These are phyloP conservation scores for Vimba vimba DNA, from an alignment of 2,113 vertebrate genomes.

Conservation along the genomic window DNA sequence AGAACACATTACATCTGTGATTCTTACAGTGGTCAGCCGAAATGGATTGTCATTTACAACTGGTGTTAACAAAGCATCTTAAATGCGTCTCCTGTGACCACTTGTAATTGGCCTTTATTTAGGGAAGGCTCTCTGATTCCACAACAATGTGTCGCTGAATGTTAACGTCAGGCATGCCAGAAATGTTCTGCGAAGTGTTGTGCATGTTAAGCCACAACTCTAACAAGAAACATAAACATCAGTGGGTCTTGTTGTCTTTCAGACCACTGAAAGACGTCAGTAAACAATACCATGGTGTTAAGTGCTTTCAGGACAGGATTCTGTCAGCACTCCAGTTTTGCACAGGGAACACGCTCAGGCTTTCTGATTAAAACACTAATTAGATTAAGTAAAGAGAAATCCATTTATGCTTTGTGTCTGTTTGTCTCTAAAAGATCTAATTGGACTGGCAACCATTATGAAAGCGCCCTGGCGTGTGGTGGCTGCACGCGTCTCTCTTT, in stretches of 20 bases:
- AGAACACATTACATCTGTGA: neutral
- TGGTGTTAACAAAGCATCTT: neutral
- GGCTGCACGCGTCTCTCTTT: slow-evolving; percentile 14
- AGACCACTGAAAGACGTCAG: slow-evolving; percentile 63
- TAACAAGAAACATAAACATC: slow-evolving; percentile 62
- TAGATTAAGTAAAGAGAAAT: neutral
- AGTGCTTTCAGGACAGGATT: slow-evolving; percentile 62
- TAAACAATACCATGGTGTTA: slow-evolving; percentile 60
- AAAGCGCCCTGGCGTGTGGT: slow-evolving; percentile 1
- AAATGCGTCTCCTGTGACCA: neutral
- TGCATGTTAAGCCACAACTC: slow-evolving; percentile 28
- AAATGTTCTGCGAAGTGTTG: slow-evolving; percentile 15
- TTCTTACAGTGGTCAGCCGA: neutral
- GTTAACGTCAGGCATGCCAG: neutral
- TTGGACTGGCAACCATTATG: slow-evolving; percentile 1
- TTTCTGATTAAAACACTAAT: slow-evolving; percentile 7
- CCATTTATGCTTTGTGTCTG: neutral
- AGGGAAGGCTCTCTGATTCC: neutral
- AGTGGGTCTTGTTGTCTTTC: slow-evolving; percentile 58
- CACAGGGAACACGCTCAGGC: slow-evolving; percentile 33
- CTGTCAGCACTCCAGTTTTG: slow-evolving; percentile 61
- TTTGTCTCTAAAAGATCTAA: neutral
- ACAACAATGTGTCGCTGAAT: neutral
- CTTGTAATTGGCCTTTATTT: slow-evolving; percentile 2
- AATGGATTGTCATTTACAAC: neutral